Conservation (phyloP, 2,888 invertebrate genomes). For the Stenichneumon culpator region DNA sequence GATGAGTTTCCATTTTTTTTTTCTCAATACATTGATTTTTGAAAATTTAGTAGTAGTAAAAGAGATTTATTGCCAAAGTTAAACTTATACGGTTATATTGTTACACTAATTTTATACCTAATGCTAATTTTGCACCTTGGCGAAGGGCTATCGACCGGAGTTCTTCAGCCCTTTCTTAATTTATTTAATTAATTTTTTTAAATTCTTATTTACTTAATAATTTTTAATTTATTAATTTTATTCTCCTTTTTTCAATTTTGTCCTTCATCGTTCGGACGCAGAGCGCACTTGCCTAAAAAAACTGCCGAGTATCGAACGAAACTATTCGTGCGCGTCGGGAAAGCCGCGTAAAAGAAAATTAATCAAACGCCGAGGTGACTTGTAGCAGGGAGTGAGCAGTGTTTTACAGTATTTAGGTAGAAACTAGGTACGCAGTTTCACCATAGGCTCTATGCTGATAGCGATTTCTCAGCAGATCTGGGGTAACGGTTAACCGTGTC, state of each 20-base stretch:
- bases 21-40: not conserved
- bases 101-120: too few relatives aligned
- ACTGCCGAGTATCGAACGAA: conserved; percentile 3
- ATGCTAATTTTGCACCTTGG: too few relatives aligned
- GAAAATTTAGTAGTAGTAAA: not conserved
- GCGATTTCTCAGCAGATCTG: conserved; percentile 51
- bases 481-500: conserved; percentile 20
- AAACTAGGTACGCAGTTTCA: conserved; percentile 5
- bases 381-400: not conserved
- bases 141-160: too few relatives aligned
- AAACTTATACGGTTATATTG: too few relatives aligned
- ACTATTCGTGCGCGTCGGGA: conserved; percentile 50
- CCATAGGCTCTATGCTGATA: conserved; percentile 6
- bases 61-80: too few relatives aligned
- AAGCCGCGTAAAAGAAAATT: conserved; percentile 10
- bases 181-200: too few relatives aligned
- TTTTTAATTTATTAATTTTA: not conserved
- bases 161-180: too few relatives aligned
- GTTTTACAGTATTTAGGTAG: conserved; percentile 18
- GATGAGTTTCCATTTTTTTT: conserved; percentile 7
- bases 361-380: conserved; percentile 4
- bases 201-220: not conserved
- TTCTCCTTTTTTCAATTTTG: not conserved
- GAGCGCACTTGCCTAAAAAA: not conserved
- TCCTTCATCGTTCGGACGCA: conserved; percentile 33